Conservation (phyloP, 30 jellyfish, hydroid and myxozoan genomes). For the Hydractinia echinata region DNA sequence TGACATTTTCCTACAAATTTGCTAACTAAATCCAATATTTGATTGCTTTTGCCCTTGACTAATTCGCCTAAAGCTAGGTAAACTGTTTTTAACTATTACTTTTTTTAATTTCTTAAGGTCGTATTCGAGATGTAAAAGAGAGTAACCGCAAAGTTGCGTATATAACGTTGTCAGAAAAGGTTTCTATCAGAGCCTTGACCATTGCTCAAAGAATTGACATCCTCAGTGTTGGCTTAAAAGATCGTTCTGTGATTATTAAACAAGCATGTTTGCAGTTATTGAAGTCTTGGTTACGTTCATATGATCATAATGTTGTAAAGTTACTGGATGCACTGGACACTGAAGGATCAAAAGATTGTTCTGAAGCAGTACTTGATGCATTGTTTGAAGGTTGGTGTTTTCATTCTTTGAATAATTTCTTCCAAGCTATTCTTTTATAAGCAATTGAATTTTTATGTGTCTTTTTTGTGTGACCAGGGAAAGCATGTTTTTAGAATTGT, state of each 20-base stretch:
- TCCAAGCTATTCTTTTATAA: too few relatives aligned
- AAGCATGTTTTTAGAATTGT: too few relatives aligned
- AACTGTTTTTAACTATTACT: too few relatives aligned
- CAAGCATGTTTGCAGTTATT: constrained; percentile 64
- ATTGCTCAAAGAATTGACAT: constrained; percentile 78
- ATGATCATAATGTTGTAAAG: constrained; percentile 40
- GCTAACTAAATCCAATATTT: too few relatives aligned
- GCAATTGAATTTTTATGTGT: too few relatives aligned
- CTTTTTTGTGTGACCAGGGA: too few relatives aligned
- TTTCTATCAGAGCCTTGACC: constrained; percentile 65
- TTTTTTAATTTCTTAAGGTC: constrained; percentile 44
- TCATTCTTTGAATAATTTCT: neutral
- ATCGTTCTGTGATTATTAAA: constrained; percentile 58
- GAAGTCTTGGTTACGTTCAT: constrained; percentile 69
- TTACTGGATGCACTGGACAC: constrained; percentile 75
- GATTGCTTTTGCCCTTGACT: too few relatives aligned
- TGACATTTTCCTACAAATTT: too few relatives aligned
- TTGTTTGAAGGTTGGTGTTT: constrained; percentile 60
- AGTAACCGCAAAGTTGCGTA: constrained; percentile 73
- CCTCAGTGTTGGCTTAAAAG: constrained; percentile 69
- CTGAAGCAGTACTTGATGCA: constrained; percentile 52
- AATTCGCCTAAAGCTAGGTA: too few relatives aligned
- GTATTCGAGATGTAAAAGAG: constrained; percentile 84
- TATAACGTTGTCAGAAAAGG: constrained; percentile 61
- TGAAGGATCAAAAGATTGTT: constrained; percentile 72